Conservation (phyloP, 2,113 vertebrate species). For the Melanotaenia duboulayi region DNA sequence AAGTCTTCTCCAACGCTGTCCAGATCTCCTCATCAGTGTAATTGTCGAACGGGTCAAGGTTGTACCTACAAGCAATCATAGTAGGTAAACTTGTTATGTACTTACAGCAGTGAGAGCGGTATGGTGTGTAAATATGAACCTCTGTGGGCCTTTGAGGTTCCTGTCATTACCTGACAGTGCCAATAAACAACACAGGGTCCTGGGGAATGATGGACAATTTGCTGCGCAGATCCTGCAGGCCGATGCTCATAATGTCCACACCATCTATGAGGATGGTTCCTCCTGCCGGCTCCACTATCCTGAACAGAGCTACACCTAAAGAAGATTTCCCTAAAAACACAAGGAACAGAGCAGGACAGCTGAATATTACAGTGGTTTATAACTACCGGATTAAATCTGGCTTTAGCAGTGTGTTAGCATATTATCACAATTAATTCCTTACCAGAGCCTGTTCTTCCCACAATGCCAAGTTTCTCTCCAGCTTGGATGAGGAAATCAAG, state of each 20-base stretch:
- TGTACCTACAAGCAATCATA: slow-evolving; percentile 74
- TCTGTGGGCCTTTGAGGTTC: background rate
- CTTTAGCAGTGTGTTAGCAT: too few relatives aligned
- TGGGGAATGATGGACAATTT: slow-evolving; percentile 87
- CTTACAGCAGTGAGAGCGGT: fast-evolving
- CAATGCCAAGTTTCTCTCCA: slow-evolving; percentile 86
- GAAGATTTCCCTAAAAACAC: slow-evolving; percentile 85
- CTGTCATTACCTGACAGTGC: slow-evolving; percentile 82
- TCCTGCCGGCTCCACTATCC: slow-evolving; percentile 79
- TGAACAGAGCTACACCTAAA: slow-evolving; percentile 83
- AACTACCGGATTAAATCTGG: background rate
- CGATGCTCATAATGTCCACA: slow-evolving; percentile 76
- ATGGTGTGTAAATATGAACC: background rate
- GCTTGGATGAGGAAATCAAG: slow-evolving; percentile 77
- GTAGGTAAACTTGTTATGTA: background rate
- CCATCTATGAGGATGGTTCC: slow-evolving; percentile 84
- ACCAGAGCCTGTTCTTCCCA: slow-evolving; percentile 86
- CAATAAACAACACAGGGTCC: slow-evolving; percentile 86
- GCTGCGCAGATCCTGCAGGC: slow-evolving; percentile 83
- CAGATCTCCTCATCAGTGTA: slow-evolving; percentile 82
- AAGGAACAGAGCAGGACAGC: background rate
- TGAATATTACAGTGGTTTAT: background rate
- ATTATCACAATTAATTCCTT: slow-evolving; percentile 11
- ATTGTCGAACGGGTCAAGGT: slow-evolving; percentile 81
- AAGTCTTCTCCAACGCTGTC: slow-evolving; percentile 84